Base-by-base conservation (phyloP, 1,140 invertebrate genomes). In the Episyrphus balteatus region DNA sequence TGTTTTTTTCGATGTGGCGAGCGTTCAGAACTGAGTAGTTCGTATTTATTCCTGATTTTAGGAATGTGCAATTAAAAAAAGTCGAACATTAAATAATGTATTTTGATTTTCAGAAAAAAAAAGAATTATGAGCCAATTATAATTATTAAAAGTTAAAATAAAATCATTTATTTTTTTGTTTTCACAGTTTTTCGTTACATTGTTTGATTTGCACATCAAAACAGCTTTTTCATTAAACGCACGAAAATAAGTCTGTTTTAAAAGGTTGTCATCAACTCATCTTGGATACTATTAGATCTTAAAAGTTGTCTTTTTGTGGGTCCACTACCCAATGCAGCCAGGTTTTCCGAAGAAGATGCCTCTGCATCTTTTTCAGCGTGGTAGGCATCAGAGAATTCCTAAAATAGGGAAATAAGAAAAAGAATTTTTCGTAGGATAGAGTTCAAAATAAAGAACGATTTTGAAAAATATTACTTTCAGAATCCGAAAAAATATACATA, bases 201-300 rank as follows among this genome's bases (percentile, higher is more conserved):
- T 3, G 8, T 26, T 26, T 26, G 21, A 3, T 26, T 26, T 26
- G 8, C 8, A 26, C 21, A 26, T 26, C 21, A 26, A 26, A 26
- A 26, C 21, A 26, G 21, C 21, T 26, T 26, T 8, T 5, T 26
- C 21, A 26, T 26, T 26, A 26, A 26, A 26, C 21, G 21, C 21
- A 26, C 21, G 21, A 26, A 26, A 26, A 26, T 26, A 26, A 26
- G 21, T 26, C n/a, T 26, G 21, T 26, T 14, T 21, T 64, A 64
- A 64, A 62, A 64, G 44, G 61, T 64, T 52, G 83, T 84, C 53
- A 78, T 74, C 51, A 88, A 72, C 71, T 88, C 86, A 55, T 87
- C 84, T 64, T 85, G 79, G 73, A 86, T 84, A 72, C 84, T 87
- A 60, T 83, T 84, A 48, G 84, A 87, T 66, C 84, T 75, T 39